Percentiles rank a stretch among this genome's conserved stretches.
phyloP scores from a whole-genome alignment of 2,888 invertebrate genomes.

The Drosophila robusta region DNA sequence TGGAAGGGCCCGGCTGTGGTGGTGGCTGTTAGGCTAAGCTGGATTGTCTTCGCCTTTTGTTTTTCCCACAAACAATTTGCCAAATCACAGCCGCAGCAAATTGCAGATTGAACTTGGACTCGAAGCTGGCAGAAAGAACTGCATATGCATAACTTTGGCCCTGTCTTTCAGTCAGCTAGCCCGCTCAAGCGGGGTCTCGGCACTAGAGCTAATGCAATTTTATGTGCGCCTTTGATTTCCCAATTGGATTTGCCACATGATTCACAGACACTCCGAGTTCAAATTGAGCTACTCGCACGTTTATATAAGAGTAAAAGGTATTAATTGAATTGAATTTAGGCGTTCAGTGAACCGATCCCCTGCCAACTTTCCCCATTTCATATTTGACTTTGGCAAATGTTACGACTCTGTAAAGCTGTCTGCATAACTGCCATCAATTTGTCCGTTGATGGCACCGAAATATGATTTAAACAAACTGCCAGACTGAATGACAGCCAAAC shows the following conservation, averaged over 20 bases:
- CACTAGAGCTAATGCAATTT: conserved; percentile 59
- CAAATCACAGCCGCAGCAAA: conserved; percentile 66
- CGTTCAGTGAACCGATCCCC: conserved; percentile 1
- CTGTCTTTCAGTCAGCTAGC: conserved; percentile 9
- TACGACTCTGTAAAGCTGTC: conserved; percentile 5
- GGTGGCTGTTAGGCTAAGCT: conserved; percentile 46
- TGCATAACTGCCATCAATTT: conserved; percentile 29
- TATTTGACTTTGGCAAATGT: conserved; percentile 5
- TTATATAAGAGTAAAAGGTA: conserved; percentile 15
- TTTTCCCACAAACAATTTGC: conserved; percentile 69
- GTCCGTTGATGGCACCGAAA: conserved; percentile 17
- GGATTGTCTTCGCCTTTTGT: conserved; percentile 57
- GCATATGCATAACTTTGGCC: conserved; percentile 70
- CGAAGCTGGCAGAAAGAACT: conserved; percentile 36
- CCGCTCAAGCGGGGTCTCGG: background rate
- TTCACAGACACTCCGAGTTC: conserved; percentile 37
- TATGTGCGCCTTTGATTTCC: conserved; percentile 70
- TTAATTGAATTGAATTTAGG: conserved; percentile 33
- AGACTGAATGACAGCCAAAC: conserved; percentile 62
- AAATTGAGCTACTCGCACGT: conserved; percentile 27
- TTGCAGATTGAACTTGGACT: conserved; percentile 59
- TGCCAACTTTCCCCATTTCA: conserved; percentile 7
- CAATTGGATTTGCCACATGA: conserved; percentile 65
- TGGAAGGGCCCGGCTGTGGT: conserved; percentile 17
- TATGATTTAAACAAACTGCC: conserved; percentile 69